Conservation (phyloP, 2,113 vertebrate species). For the Mormyrus lacerda region DNA sequence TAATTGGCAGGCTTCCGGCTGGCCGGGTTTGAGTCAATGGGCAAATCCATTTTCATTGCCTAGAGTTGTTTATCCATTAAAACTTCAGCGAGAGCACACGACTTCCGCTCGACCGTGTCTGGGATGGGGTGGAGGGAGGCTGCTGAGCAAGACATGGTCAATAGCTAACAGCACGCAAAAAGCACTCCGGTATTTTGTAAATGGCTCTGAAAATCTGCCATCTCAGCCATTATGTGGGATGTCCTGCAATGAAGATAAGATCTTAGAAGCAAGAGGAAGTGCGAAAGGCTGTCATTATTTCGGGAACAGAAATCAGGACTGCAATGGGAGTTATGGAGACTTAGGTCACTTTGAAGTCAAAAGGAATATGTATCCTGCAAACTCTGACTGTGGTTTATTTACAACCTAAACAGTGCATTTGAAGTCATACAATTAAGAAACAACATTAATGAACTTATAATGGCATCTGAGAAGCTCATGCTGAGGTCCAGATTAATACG, state of each 20-base stretch:
- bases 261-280: background rate
- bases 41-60: conserved; percentile 4
- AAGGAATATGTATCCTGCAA: background rate
- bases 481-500: too few relatives aligned
- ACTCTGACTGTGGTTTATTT: background rate
- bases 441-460: background rate
- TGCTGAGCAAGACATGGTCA: background rate
- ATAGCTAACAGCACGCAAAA: background rate
- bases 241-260: background rate
- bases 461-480: too few relatives aligned
- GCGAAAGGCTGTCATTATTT: background rate
- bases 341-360: background rate
- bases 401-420: background rate
- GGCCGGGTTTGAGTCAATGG: background rate
- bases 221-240: background rate
- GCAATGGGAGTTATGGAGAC: background rate
- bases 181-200: background rate
- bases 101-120: too few relatives aligned
- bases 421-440: background rate
- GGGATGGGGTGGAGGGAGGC: background rate
- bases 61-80: background rate
- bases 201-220: conserved; percentile 4
- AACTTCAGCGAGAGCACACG: background rate
- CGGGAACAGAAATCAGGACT: background rate
- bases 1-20: background rate